phyloP scores from a whole-genome alignment of 2,797 vertebrate genomes.

The Ataeniobius toweri region DNA sequence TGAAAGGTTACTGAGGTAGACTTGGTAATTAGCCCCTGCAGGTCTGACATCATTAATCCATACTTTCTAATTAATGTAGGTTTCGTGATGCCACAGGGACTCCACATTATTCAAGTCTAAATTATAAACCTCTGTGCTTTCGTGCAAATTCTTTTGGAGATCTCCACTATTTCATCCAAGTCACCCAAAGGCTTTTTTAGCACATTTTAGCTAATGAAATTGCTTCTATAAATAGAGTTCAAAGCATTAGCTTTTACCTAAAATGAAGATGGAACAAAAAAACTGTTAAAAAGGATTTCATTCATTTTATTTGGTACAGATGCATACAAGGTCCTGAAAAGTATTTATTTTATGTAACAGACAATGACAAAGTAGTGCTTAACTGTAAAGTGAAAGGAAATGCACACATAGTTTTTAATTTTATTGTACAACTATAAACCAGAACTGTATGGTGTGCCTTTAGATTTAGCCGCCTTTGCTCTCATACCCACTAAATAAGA shows the following conservation, averaged over 20 bases:
- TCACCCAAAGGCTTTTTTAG: constrained; percentile 55
- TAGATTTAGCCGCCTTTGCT: background rate
- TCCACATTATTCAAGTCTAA: constrained; percentile 77
- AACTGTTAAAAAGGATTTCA: background rate
- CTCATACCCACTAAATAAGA: background rate
- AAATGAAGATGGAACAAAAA: constrained; percentile 24
- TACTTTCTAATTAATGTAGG: constrained; percentile 80
- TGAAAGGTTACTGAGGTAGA: constrained; percentile 80
- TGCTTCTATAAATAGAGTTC: constrained; percentile 37
- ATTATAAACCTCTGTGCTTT: constrained; percentile 65
- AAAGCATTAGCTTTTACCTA: constrained; percentile 24
- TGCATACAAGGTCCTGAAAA: background rate
- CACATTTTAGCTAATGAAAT: constrained; percentile 55
- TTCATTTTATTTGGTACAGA: constrained; percentile 13
- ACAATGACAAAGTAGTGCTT: background rate
- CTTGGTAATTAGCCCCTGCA: constrained; percentile 81
- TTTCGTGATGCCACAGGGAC: constrained; percentile 70
- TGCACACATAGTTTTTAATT: background rate
- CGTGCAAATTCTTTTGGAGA: constrained; percentile 55
- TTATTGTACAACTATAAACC: background rate
- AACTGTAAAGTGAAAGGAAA: background rate
- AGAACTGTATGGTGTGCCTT: background rate
- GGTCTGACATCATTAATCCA: constrained; percentile 84
- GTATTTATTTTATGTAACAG: background rate
- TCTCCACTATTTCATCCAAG: constrained; percentile 59